phyloP scores from a whole-genome alignment of 2,888 invertebrate genomes.

The Gymnosoma rotundatum region DNA sequence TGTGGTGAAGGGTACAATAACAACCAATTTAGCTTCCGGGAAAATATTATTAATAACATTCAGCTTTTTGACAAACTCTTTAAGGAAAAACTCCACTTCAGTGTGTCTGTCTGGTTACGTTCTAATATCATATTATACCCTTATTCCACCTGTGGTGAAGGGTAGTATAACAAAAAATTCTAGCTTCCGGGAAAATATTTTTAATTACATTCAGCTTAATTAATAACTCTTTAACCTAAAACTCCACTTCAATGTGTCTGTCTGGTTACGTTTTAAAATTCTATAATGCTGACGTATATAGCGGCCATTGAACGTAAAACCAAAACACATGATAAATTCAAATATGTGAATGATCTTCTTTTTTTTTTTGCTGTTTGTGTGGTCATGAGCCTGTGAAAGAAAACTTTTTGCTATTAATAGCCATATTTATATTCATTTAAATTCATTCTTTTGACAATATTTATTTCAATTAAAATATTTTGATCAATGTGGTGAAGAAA shows the following conservation, averaged over 20 bases:
- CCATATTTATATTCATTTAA: conserved; percentile 3
- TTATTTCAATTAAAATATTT: conserved; percentile 35
- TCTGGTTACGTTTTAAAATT: neutral
- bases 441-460: conserved; percentile 11
- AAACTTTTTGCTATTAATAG: conserved; percentile 21
- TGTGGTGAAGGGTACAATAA: too few relatives aligned
- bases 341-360: neutral
- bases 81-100: too few relatives aligned
- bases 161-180: too few relatives aligned
- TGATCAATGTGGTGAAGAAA: conserved; percentile 32
- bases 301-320: conserved; percentile 11
- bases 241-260: neutral
- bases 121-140: too few relatives aligned
- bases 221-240: too few relatives aligned
- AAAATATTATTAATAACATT: too few relatives aligned
- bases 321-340: conserved; percentile 18
- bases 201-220: too few relatives aligned
- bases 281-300: neutral
- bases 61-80: too few relatives aligned
- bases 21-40: too few relatives aligned
- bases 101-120: too few relatives aligned
- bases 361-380: neutral
- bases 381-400: conserved; percentile 29
- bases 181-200: too few relatives aligned
- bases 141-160: too few relatives aligned